phyloP scores from a whole-genome alignment of 2,797 vertebrate species.

The Aphelocoma californica region DNA sequence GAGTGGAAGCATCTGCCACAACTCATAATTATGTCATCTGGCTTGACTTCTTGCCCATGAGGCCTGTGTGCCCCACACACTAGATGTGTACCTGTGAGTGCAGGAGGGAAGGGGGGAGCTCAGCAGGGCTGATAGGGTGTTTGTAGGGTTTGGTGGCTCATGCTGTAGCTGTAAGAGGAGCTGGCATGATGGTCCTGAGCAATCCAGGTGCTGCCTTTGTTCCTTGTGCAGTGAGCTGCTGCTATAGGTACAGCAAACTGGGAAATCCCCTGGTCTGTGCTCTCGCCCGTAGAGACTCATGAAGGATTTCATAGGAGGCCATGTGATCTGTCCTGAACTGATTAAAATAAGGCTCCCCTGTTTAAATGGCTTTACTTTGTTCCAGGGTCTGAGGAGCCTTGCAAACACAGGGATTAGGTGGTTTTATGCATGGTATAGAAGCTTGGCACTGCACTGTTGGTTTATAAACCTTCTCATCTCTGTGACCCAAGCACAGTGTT shows the following conservation, averaged over 20 bases:
- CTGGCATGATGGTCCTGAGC: neutral
- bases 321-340: neutral
- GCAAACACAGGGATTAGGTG: neutral
- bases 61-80: neutral
- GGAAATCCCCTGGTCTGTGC: neutral
- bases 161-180: neutral
- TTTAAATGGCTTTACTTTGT: neutral
- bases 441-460: neutral
- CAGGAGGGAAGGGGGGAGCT: neutral
- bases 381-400: neutral
- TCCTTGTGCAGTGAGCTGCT: neutral
- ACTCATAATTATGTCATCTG: neutral
- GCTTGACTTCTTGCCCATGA: neutral
- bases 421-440: neutral
- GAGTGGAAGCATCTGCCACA: neutral
- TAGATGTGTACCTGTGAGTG: neutral
- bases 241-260: neutral
- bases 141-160: neutral
- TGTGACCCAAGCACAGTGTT: rapidly evolving
- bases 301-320: neutral
- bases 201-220: neutral
- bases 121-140: neutral
- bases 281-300: rapidly evolving
- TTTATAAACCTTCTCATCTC: rapidly evolving
- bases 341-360: neutral